A percentile compares a stretch with the other conserved stretches of the same genome.
Conservation (phyloP, 2,888 invertebrate genomes). For the Volucella bombylans region DNA sequence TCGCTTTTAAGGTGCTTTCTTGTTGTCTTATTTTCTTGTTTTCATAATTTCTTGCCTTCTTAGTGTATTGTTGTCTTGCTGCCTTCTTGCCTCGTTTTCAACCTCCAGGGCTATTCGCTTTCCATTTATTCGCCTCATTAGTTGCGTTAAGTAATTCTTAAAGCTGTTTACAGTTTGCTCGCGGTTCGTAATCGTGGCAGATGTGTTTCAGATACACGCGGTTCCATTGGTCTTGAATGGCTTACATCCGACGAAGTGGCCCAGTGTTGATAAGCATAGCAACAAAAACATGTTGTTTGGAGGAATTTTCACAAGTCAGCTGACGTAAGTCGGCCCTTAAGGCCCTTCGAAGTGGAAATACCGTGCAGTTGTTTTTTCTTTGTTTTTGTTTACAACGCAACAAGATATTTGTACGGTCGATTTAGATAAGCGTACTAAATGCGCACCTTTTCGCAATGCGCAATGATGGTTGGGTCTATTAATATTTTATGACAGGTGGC, state of each 20-base stretch:
- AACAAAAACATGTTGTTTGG: conserved; percentile 7
- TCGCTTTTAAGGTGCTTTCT: conserved; percentile 15
- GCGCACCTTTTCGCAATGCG: too few species aligned
- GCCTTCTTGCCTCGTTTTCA: too few species aligned
- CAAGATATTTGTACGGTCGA: not conserved
- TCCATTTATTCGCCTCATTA: conserved; percentile 56
- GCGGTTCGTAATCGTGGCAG: not conserved
- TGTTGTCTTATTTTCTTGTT: too few species aligned
- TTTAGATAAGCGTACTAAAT: not conserved
- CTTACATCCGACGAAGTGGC: conserved; percentile 29
- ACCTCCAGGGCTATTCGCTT: conserved; percentile 16
- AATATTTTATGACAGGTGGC: conserved; percentile 35
- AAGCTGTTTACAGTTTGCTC: conserved; percentile 40
- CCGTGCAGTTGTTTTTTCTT: not conserved
- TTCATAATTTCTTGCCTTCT: too few species aligned
- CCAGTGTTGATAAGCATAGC: conserved; percentile 46
- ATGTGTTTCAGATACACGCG: not conserved
- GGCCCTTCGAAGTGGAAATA: not conserved
- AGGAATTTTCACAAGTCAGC: conserved; percentile 31
- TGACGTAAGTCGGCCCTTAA: conserved; percentile 36
- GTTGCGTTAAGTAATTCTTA: conserved; percentile 39
- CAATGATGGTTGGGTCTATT: not conserved
- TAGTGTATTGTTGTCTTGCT: too few species aligned
- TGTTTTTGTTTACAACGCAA: too few species aligned
- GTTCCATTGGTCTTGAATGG: not conserved